phyloP scores from a whole-genome alignment of 2,888 invertebrate genomes.

The Trissoscelio sp. region DNA sequence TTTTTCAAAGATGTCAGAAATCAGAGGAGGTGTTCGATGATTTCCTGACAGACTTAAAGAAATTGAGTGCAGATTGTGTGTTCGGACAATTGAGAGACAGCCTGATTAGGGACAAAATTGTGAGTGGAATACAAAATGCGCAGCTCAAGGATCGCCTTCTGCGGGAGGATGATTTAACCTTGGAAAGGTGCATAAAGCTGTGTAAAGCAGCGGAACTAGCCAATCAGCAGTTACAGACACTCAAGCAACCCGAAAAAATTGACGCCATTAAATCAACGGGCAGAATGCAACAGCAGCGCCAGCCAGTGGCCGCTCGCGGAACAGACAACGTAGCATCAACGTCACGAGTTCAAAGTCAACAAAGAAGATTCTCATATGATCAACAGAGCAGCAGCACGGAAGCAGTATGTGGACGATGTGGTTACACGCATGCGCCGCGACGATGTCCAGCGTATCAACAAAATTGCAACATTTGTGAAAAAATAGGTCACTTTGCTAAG shows the following conservation, averaged over 20 bases:
- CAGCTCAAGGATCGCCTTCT: constrained; percentile 70
- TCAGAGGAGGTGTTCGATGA: constrained; percentile 67
- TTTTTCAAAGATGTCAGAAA: constrained; percentile 65
- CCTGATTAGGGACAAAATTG: constrained; percentile 18
- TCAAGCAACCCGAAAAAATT: constrained; percentile 8
- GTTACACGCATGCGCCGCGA: constrained; percentile 33
- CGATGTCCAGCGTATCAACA: constrained; percentile 61
- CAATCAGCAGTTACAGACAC: constrained; percentile 56
- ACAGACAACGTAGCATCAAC: no score
- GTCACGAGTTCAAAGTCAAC: no score
- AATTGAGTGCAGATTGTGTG: constrained; percentile 66
- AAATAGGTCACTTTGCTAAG: constrained; percentile 34
- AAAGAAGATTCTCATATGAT: no score
- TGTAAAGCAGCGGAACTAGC: no score
- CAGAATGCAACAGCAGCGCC: no score
- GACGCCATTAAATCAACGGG: no score
- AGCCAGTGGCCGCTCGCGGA: no score
- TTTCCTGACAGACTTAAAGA: constrained; percentile 71
- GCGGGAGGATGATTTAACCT: constrained; percentile 65
- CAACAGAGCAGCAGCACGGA: no score
- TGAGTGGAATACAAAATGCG: constrained; percentile 60
- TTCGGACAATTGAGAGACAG: constrained; percentile 40
- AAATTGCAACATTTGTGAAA: constrained; percentile 50
- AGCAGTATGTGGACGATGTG: no score
- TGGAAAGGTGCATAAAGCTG: constrained; percentile 61